Base-by-base conservation (phyloP, 2,113 vertebrate species). In the Verasper variegatus region DNA sequence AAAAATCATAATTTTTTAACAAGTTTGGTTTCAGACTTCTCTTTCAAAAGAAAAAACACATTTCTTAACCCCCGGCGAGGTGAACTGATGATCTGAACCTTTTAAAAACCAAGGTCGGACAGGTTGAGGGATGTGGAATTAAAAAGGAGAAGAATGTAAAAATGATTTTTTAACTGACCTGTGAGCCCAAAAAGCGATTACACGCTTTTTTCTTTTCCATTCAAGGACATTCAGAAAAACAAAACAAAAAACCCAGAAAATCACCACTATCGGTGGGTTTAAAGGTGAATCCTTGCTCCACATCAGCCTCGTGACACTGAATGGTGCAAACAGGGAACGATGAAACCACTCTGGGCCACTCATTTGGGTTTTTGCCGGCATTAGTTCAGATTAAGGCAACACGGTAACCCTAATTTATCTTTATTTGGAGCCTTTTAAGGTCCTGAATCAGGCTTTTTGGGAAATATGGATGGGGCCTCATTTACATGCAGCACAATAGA, bases 341-440 rank as follows among this genome's bases (percentile, higher is more conserved):
- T 86, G 54, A 80, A 88, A 85, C 74, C 69, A 84, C 86, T 89
- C 55, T 68, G 74, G 37, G 76, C 62, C 68, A 74, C 83, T 88
- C 77, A 80, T 79, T 80, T 82, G 0, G 71, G 85, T 90, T 91
- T 90, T 86, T 85, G 86, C 74, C 12, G 68, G 85, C 85, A 83
- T 88, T 85, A 87, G 86, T 83, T 85, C 74, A 83, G 84, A 91
- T 91, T 89, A 86, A 88, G 74, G 82, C 72, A 77, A 83, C 82
- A 80, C 55, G 69, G 71, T 90, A 89, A 89, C 84, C 83, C 82
- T 90, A 84, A 90, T 91, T 91, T 82, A 76, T 83, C 88, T 86
- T 91, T 84, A 92, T 90, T 86, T 86, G 76, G 68, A 88, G 68
- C 89, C 86, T 92, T 91, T 92, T 89, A 89, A 80, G 76, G 81